A percentile compares a stretch with the other conserved stretches of the same genome.
These are phyloP conservation scores for Abramis brama DNA, from an alignment of 2,113 vertebrate species.

Conservation along the genomic window DNA sequence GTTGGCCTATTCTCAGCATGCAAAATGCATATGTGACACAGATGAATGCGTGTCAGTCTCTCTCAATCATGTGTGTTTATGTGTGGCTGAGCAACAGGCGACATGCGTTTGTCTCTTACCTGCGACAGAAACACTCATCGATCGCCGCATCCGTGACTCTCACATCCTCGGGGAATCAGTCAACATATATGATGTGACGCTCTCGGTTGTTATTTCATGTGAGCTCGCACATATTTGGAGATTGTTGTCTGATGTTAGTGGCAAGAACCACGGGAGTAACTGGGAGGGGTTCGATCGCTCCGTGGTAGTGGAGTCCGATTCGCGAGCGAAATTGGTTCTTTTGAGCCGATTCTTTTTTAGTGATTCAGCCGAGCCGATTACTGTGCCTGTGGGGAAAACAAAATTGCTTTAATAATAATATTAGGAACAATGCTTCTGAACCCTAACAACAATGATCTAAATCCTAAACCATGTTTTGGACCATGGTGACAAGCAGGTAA, in stretches of 20 bases:
- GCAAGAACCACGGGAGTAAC: conserved; percentile 38
- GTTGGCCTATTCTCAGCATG: neutral
- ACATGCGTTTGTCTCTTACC: conserved; percentile 71
- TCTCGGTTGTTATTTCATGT: neutral
- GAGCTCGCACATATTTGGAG: conserved; percentile 47
- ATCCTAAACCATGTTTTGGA: neutral
- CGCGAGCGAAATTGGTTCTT: conserved; percentile 4
- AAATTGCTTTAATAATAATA: neutral
- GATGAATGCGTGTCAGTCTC: conserved; percentile 1
- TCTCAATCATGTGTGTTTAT: conserved; percentile 3
- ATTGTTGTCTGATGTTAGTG: conserved; percentile 49
- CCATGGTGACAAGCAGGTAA: too few relatives aligned
- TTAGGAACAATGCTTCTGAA: neutral
- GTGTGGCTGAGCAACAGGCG: conserved; percentile 75
- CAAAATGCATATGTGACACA: conserved; percentile 3
- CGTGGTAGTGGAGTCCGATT: neutral
- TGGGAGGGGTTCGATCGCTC: conserved; percentile 60
- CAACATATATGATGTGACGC: conserved; percentile 22
- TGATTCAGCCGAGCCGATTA: neutral
- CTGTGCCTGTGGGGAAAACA: too few relatives aligned
- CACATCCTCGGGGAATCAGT: conserved; percentile 48
- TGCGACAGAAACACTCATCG: conserved; percentile 59
- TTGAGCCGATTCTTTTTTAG: neutral
- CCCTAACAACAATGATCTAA: neutral
- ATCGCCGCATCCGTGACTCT: conserved; percentile 37